These are phyloP conservation scores for Nowickia ferox DNA, from an alignment of 2,888 invertebrate genomes.

Conservation along the genomic window DNA sequence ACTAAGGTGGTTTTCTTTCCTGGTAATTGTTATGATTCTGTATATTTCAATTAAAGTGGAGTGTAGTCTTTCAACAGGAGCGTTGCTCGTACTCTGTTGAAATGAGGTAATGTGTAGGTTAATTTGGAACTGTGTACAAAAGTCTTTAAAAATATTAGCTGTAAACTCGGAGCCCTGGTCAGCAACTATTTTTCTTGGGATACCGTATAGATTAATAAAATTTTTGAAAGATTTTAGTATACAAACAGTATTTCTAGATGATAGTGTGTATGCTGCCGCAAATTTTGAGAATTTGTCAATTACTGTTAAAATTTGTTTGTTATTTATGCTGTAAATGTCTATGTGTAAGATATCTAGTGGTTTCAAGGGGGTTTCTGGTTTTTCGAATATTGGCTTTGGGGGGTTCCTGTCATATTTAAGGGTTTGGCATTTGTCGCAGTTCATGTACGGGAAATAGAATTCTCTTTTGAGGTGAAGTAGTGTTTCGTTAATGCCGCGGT, in stretches of 20 bases:
- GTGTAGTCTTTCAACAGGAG: conserved; percentile 21
- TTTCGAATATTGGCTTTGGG: conserved; percentile 60
- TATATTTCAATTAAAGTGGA: conserved; percentile 60
- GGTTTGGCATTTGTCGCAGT: conserved; percentile 66
- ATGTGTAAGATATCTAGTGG: conserved; percentile 65
- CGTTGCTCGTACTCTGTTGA: conserved; percentile 18
- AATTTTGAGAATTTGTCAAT: conserved; percentile 11
- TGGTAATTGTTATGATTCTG: conserved; percentile 25
- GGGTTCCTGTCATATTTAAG: conserved; percentile 67
- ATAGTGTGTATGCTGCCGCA: conserved; percentile 43
- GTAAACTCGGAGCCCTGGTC: conserved; percentile 34
- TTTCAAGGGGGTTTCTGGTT: conserved; percentile 52
- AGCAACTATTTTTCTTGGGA: conserved; percentile 22
- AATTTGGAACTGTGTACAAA: conserved; percentile 26
- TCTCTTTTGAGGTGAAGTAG: conserved; percentile 60
- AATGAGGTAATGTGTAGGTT: conserved; percentile 23
- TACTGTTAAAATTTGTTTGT: conserved; percentile 57
- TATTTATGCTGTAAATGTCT: conserved; percentile 63
- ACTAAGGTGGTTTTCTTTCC: conserved; percentile 27
- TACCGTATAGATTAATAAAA: conserved; percentile 10
- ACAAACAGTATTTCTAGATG: conserved; percentile 40
- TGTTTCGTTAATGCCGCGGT: conserved; percentile 66
- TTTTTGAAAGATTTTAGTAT: conserved; percentile 17
- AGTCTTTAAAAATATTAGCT: conserved; percentile 22
- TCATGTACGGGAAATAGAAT: conserved; percentile 69